Base-by-base conservation (phyloP, 2,113 vertebrate species). In the Thermophis baileyi region DNA sequence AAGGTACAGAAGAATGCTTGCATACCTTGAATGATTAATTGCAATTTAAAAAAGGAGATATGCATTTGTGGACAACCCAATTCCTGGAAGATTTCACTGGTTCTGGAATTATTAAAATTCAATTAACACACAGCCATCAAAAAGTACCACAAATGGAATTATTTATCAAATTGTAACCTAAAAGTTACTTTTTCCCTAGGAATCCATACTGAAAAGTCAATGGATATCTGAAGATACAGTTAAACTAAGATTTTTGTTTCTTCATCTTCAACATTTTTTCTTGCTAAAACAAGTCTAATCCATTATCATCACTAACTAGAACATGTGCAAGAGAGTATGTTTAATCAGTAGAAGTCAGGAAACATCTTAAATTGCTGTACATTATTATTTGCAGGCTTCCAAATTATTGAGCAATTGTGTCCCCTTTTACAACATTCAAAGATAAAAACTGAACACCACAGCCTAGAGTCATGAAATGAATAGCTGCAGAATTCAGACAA, bases 151-250 rank as follows among this genome's bases (percentile, higher is more conserved):
- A 16, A 94, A 91, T 90, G 50, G 35, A 88, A 87, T 3, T 0
- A 47, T 94, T 91, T 69, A 14, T 30, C 0, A 40, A 74, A 18
- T 50, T 94, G 1, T 50, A 1, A n/a, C 87, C 50, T 27, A n/a
- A 40, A 88, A 0, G 0, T 0, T 7, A 6, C 20, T 87, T 89
- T 89, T 94, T 88, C 53, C 54, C 55, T 24, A 46, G 18, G 85
- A 96, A 96, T 89, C 54, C 46, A 90, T 91, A 91, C 22, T 25
- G 6, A 88, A 88, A 20, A 16, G 2, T 0, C 27, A 53, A 30
- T n/a, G 7, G 16, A 50, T 50, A 11, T 25, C 47, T 50, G 27
- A 50, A 88, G 27, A 51, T 87, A 49, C 46, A 49, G 6, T 69
- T 69, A 69, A n/a, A 69, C 4, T 35, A 2, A 40, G 16, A 44